phyloP scores from a whole-genome alignment of 2,888 invertebrate genomes.

The Epinotia brunnichana region DNA sequence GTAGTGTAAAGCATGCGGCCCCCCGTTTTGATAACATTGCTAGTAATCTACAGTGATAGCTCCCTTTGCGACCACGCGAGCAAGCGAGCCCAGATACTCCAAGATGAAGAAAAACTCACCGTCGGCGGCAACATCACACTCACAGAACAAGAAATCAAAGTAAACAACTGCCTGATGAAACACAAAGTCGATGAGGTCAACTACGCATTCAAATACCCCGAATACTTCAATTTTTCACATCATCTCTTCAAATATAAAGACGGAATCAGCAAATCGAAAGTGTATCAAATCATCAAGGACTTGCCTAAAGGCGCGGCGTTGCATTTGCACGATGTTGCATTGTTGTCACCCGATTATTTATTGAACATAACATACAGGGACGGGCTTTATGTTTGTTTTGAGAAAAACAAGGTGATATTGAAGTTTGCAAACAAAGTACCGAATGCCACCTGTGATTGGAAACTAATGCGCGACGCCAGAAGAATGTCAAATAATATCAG shows the following conservation, averaged over 20 bases:
- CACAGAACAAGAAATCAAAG: slow-evolving; percentile 74
- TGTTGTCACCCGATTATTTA: slow-evolving; percentile 85
- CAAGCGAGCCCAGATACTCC: slow-evolving; percentile 72
- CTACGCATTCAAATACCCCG: slow-evolving; percentile 81
- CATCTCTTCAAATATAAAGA: slow-evolving; percentile 86
- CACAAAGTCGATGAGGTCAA: slow-evolving; percentile 82
- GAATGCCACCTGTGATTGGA: slow-evolving; percentile 70
- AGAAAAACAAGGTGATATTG: slow-evolving; percentile 51
- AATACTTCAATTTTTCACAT: slow-evolving; percentile 85
- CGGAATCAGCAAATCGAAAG: slow-evolving; percentile 84
- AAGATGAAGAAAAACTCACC: slow-evolving; percentile 72
- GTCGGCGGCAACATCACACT: slow-evolving; percentile 82
- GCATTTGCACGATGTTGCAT: slow-evolving; percentile 87
- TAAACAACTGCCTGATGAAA: slow-evolving; percentile 84
- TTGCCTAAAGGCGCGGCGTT: slow-evolving; percentile 91
- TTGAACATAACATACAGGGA: slow-evolving; percentile 86
- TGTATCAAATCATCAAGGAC: slow-evolving; percentile 86
- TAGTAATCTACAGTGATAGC: slow-evolving; percentile 1
- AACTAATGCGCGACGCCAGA: slow-evolving; percentile 74
- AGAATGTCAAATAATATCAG: slow-evolving; percentile 65
- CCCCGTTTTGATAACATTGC: slow-evolving; percentile 22
- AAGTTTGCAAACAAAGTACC: slow-evolving; percentile 64
- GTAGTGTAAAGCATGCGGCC: slow-evolving; percentile 34
- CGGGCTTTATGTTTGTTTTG: slow-evolving; percentile 82
- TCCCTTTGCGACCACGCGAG: slow-evolving; percentile 52